Conservation (phyloP, 1,140 invertebrate genomes). For the Papilio polyxenes region DNA sequence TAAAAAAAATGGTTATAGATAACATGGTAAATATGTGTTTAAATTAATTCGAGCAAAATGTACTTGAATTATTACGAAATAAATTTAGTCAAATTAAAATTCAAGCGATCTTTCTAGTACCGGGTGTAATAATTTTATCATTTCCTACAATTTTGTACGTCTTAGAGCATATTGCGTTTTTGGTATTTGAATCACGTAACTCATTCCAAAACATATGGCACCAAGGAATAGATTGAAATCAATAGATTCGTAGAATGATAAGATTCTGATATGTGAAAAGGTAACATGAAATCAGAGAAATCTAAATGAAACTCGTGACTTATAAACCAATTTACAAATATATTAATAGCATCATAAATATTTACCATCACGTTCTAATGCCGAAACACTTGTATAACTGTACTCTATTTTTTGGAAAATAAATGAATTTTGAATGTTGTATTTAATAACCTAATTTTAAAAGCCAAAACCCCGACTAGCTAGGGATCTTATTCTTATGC, state of each 20-base stretch:
- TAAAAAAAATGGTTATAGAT: too few relatives aligned
- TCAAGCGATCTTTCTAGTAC: background rate
- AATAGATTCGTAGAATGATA: conserved; percentile 7
- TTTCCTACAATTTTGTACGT: background rate
- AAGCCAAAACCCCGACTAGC: too few relatives aligned
- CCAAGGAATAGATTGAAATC: conserved; percentile 28
- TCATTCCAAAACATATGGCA: conserved; percentile 23
- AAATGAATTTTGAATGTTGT: too few relatives aligned
- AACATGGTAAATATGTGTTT: too few relatives aligned
- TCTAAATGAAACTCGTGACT: conserved; percentile 4
- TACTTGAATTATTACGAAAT: too few relatives aligned
- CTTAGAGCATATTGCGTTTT: background rate
- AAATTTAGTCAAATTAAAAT: too few relatives aligned
- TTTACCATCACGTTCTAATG: too few relatives aligned
- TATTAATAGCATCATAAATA: background rate
- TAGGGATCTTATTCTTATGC: too few relatives aligned
- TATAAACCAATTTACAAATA: background rate
- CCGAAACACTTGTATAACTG: background rate
- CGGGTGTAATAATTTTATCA: conserved; percentile 5
- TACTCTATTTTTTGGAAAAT: too few relatives aligned
- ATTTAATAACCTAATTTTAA: background rate
- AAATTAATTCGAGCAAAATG: too few relatives aligned
- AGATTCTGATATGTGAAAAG: conserved; percentile 13
- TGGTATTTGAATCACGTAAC: conserved; percentile 16
- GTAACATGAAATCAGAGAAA: background rate